These are phyloP conservation scores for Syrrhaptes paradoxus DNA, from an alignment of 2,113 vertebrate genomes.

Conservation along the genomic window DNA sequence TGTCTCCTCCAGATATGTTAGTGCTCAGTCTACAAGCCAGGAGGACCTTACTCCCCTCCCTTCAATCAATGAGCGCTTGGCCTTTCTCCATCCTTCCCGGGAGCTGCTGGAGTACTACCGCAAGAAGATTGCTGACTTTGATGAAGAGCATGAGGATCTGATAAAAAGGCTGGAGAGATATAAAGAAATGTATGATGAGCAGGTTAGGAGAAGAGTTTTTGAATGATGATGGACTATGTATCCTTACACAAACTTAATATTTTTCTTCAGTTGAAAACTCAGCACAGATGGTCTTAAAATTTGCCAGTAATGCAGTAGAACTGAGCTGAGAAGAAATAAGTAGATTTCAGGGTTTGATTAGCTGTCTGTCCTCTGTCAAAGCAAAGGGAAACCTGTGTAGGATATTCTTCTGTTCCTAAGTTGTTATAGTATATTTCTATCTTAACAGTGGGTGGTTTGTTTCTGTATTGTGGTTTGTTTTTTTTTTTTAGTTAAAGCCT, in stretches of 20 bases:
- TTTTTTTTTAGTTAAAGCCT: not conserved
- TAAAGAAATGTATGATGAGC: slow-evolving; percentile 81
- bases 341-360: not conserved
- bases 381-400: not conserved
- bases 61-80: slow-evolving; percentile 83
- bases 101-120: slow-evolving; percentile 93
- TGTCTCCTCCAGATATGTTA: not conserved
- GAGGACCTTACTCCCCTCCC: slow-evolving; percentile 81
- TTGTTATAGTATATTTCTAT: not conserved
- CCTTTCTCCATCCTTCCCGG: slow-evolving; percentile 83
- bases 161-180: slow-evolving; percentile 87
- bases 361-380: not conserved
- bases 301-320: not conserved
- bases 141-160: slow-evolving; percentile 89
- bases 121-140: slow-evolving; percentile 87
- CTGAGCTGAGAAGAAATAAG: not conserved
- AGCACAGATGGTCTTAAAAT: not conserved
- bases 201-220: slow-evolving; percentile 73
- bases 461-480: not conserved
- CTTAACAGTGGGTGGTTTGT: not conserved
- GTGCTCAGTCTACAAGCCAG: not conserved
- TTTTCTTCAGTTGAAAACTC: not conserved
- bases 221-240: fast-evolving
- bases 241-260: not conserved
- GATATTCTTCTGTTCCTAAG: not conserved